A percentile compares a stretch with the other conserved stretches of the same genome.
phyloP scores from a whole-genome alignment of 2,888 invertebrate genomes.

The Belgica antarctica region DNA sequence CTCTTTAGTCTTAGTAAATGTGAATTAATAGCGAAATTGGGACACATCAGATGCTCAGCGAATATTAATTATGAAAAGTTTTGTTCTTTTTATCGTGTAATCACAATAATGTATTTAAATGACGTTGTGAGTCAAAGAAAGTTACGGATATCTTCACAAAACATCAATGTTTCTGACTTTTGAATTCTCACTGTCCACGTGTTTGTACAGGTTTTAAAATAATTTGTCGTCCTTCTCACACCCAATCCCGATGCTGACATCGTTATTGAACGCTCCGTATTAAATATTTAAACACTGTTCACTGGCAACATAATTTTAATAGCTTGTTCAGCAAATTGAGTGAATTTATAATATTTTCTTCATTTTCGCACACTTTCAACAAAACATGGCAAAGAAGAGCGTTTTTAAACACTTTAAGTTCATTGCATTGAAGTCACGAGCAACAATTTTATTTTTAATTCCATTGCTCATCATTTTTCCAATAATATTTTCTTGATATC shows the following conservation, averaged over 20 bases:
- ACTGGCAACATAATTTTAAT: slow-evolving; percentile 11
- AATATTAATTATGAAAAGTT: slow-evolving; percentile 20
- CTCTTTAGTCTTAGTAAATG: background rate
- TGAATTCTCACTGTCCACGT: too few species aligned
- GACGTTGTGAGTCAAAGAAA: background rate
- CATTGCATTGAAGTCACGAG: too few species aligned
- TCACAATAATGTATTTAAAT: background rate
- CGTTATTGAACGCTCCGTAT: too few species aligned
- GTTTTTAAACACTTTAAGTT: too few species aligned
- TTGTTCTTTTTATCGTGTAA: background rate
- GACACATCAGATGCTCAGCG: slow-evolving; percentile 16
- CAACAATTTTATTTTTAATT: too few species aligned
- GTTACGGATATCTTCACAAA: too few species aligned
- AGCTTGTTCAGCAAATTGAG: background rate
- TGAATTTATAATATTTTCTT: background rate
- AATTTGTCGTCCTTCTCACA: too few species aligned
- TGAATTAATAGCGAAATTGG: background rate
- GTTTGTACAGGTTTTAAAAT: too few species aligned
- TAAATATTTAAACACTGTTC: background rate
- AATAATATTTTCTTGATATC: background rate
- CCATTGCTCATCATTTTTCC: too few species aligned
- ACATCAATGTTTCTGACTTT: too few species aligned
- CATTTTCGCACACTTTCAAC: background rate
- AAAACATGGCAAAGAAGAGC: too few species aligned
- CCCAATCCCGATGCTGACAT: too few species aligned